Percentiles rank a stretch among this genome's conserved stretches.
phyloP scores from a whole-genome alignment of 1,140 invertebrate species.

The Drosophila insularis region DNA sequence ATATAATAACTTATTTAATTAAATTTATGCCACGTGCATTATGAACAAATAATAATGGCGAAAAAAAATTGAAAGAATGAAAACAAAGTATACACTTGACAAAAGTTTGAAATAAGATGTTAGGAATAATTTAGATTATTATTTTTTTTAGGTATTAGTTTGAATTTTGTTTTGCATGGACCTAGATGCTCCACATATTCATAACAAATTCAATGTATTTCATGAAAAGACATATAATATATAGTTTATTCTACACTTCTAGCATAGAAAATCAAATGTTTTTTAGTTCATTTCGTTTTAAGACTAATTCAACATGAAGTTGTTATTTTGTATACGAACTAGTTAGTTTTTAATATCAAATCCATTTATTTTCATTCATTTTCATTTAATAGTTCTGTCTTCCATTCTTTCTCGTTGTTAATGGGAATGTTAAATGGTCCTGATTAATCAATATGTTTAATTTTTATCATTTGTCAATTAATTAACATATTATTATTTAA shows the following conservation, averaged over 20 bases:
- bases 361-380: background rate
- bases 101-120: background rate
- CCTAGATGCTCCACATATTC: too few relatives aligned
- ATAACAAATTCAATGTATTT: too few relatives aligned
- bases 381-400: background rate
- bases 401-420: background rate
- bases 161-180: background rate
- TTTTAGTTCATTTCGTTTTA: too few relatives aligned
- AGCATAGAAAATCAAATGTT: too few relatives aligned
- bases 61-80: background rate
- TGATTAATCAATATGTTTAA: slow-evolving; percentile 3
- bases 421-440: background rate
- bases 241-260: too few relatives aligned
- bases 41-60: slow-evolving; percentile 31
- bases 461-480: slow-evolving; percentile 1
- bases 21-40: slow-evolving; percentile 63
- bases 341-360: background rate
- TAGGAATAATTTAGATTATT: background rate
- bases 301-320: too few relatives aligned
- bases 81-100: background rate
- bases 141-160: background rate
- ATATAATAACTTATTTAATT: slow-evolving; percentile 77
- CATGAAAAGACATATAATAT: too few relatives aligned
- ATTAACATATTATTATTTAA: background rate
- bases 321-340: background rate